These are phyloP conservation scores for Caligus rogercresseyi DNA, from an alignment of 1,140 invertebrate genomes.

Conservation along the genomic window DNA sequence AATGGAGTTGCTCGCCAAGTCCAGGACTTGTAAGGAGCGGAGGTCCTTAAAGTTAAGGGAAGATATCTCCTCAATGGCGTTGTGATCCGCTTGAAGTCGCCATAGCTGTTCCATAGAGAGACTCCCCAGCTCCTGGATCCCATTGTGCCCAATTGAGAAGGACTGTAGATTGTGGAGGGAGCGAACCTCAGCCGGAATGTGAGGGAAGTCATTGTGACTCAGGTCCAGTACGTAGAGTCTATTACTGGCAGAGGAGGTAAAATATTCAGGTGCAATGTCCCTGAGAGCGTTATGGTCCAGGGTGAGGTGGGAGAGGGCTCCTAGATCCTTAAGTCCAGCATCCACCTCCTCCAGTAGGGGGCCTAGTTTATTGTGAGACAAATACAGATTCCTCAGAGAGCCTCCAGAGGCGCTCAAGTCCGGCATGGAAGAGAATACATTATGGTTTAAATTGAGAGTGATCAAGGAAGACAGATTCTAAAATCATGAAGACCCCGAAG, in stretches of 20 bases:
- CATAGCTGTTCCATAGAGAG: slow-evolving; percentile 63
- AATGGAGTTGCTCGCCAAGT: slow-evolving; percentile 69
- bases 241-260: slow-evolving; percentile 62
- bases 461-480: background rate
- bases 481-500: background rate
- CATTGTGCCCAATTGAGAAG: slow-evolving; percentile 67
- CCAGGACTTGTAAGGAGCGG: slow-evolving; percentile 58
- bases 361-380: slow-evolving; percentile 9
- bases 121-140: slow-evolving; percentile 58
- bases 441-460: slow-evolving; percentile 1
- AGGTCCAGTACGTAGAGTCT: slow-evolving; percentile 60
- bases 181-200: slow-evolving; percentile 24
- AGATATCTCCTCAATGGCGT: slow-evolving; percentile 43
- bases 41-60: slow-evolving; percentile 55
- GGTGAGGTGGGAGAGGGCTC: slow-evolving; percentile 66
- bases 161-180: slow-evolving; percentile 43
- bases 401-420: slow-evolving; percentile 59
- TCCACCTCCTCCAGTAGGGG: slow-evolving; percentile 41
- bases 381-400: slow-evolving; percentile 30
- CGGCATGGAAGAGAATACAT: slow-evolving; percentile 26
- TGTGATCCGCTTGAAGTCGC: slow-evolving; percentile 61
- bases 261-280: slow-evolving; percentile 38
- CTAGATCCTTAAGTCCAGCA: slow-evolving; percentile 48
- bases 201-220: slow-evolving; percentile 28
- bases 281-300: slow-evolving; percentile 54